These are phyloP conservation scores for Himalopsyche kuldschensis DNA, from an alignment of 2,888 invertebrate genomes.

Conservation along the genomic window DNA sequence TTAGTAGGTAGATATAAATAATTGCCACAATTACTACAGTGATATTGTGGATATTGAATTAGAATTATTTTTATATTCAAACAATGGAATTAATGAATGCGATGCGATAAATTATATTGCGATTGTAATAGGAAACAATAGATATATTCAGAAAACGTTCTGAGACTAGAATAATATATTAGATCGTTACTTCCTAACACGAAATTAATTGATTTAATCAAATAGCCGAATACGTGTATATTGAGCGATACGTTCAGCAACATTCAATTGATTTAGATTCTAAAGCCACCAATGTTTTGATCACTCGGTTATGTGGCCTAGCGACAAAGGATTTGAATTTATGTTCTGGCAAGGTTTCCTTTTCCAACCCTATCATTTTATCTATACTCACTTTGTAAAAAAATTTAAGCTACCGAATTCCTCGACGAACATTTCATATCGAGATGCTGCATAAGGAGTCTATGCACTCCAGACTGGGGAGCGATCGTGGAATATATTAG, in stretches of 20 bases:
- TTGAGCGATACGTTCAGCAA: not conserved
- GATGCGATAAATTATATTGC: not conserved
- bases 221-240: not conserved
- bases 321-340: no score
- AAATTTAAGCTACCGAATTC: no score
- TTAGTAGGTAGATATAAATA: not conserved
- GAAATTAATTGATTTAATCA: not conserved
- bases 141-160: conserved; percentile 8
- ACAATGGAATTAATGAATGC: not conserved
- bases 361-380: no score
- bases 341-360: no score
- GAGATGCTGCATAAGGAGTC: no score
- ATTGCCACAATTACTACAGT: not conserved
- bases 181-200: not conserved
- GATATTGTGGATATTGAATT: no score
- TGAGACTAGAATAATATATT: not conserved
- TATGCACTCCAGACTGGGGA: no score
- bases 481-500: no score
- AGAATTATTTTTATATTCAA: not conserved
- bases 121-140: conserved; percentile 12
- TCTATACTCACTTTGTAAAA: no score
- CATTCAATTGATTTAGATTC: not conserved
- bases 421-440: no score
- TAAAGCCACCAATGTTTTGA: no score
- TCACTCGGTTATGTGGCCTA: no score